A percentile compares a stretch with the other conserved stretches of the same genome.
Evolutionary conservation across 2,888 invertebrate species (phyloP).

Genomic region (Ceraclea dissimilis): DNA sequence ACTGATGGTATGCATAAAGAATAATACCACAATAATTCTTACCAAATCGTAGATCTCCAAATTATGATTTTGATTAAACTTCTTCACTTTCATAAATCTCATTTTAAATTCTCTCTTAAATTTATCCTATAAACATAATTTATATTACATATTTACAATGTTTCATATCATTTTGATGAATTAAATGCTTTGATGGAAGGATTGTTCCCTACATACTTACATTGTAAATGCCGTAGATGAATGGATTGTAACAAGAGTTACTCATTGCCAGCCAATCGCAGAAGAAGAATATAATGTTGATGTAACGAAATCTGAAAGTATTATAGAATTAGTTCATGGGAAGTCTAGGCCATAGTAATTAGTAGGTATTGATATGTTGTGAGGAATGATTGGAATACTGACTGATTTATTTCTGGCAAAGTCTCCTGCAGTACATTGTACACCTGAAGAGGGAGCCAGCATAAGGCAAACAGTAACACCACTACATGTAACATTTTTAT

Average conservation of each 20-base stretch:
- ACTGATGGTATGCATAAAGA: too few relatives aligned
- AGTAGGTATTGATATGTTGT: not conserved
- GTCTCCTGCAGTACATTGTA: slow-evolving; percentile 67
- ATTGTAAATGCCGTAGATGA: slow-evolving; percentile 69
- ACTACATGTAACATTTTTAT: slow-evolving; percentile 85
- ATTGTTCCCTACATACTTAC: slow-evolving; percentile 42
- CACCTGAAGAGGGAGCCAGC: slow-evolving; percentile 75
- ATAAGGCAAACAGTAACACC: slow-evolving; percentile 71
- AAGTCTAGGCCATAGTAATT: too few relatives aligned
- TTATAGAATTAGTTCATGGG: not conserved
- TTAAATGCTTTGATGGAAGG: too few relatives aligned
- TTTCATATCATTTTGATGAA: not conserved
- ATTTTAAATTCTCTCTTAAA: slow-evolving; percentile 56
- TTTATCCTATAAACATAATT: slow-evolving; percentile 44
- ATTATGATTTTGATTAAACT: slow-evolving; percentile 12
- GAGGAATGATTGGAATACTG: slow-evolving; percentile 32
- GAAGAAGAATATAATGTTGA: slow-evolving; percentile 67
- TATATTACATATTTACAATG: not conserved
- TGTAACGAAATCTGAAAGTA: slow-evolving; percentile 50
- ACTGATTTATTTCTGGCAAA: slow-evolving; percentile 63
- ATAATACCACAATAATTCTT: slow-evolving; percentile 6
- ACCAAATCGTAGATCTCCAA: slow-evolving; percentile 18
- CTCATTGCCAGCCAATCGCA: slow-evolving; percentile 69
- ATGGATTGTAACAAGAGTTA: slow-evolving; percentile 70
- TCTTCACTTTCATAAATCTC: slow-evolving; percentile 36